Percentiles rank a stretch among this genome's conserved stretches.
These are phyloP conservation scores for Pedicia rivosa DNA, from an alignment of 2,888 invertebrate genomes.

Conservation along the genomic window DNA sequence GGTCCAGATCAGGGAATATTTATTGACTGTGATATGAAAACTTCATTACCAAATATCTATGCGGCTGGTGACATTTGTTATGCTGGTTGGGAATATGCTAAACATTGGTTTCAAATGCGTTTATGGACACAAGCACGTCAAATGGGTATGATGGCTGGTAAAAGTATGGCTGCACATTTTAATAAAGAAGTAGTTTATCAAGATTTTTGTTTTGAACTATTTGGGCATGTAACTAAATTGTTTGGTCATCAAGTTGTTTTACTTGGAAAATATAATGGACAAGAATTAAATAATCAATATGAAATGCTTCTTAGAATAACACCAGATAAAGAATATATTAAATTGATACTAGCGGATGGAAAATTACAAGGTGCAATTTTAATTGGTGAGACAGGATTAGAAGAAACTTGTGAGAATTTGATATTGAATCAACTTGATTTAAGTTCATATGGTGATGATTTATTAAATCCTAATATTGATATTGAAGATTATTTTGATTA, in stretches of 20 bases:
- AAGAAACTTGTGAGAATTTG: conserved; percentile 96
- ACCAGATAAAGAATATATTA: conserved; percentile 65
- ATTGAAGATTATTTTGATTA: conserved; percentile 99
- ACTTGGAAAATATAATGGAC: conserved; percentile 85
- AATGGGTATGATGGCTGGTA: conserved; percentile 91
- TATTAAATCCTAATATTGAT: conserved; percentile 89
- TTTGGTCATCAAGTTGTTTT: conserved; percentile 89
- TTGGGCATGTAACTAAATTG: conserved; percentile 89
- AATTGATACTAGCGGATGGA: conserved; percentile 72
- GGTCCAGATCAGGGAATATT: conserved; percentile 65
- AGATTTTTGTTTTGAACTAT: conserved; percentile 96
- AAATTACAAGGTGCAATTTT: conserved; percentile 84
- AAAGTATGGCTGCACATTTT: conserved; percentile 58
- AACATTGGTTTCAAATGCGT: conserved; percentile 88
- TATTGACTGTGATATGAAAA: conserved; percentile 76
- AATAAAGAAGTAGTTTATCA: conserved; percentile 49
- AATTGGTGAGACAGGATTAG: conserved; percentile 92
- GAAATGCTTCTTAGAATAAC: conserved; percentile 77
- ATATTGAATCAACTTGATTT: conserved; percentile 90
- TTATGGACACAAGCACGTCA: conserved; percentile 97
- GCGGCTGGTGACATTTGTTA: conserved; percentile 93
- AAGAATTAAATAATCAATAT: conserved; percentile 62
- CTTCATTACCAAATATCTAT: conserved; percentile 60
- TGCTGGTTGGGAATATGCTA: conserved; percentile 58
- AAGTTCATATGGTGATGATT: conserved; percentile 72